phyloP scores from a whole-genome alignment of 2,797 vertebrate species.

The Chrysocyon brachyurus region DNA sequence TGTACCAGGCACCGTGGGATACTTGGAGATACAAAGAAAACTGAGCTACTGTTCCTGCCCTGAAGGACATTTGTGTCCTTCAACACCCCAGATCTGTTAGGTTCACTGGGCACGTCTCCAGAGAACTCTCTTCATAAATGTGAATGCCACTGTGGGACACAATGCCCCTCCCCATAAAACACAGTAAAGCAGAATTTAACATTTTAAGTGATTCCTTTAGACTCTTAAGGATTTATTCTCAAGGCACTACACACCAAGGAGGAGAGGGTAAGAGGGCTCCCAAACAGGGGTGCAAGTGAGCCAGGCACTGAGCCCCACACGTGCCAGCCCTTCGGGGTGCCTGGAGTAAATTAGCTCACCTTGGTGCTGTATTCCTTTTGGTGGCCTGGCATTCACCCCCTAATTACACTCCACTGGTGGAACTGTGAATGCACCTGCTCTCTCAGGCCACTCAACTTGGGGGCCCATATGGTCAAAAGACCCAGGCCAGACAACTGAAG shows the following conservation, averaged over 20 bases:
- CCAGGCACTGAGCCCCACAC: background rate
- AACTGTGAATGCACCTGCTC: background rate
- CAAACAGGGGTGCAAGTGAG: background rate
- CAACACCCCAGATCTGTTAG: background rate
- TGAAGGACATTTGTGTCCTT: background rate
- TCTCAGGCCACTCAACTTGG: background rate
- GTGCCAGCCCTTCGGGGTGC: background rate
- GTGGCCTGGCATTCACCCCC: background rate
- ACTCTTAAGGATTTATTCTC: background rate
- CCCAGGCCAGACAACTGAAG: background rate
- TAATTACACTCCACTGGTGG: too few relatives aligned
- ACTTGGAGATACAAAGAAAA: slow-evolving; percentile 34
- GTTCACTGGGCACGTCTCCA: background rate
- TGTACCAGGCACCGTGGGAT: slow-evolving; percentile 8
- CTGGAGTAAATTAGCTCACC: background rate
- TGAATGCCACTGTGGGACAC: background rate
- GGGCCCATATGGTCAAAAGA: background rate
- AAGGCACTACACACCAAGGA: background rate
- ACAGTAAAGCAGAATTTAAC: background rate
- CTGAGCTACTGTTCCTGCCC: background rate
- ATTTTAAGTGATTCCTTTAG: background rate
- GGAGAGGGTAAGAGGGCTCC: background rate
- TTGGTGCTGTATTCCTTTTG: background rate
- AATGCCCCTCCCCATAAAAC: too few relatives aligned
- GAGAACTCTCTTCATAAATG: background rate